Evolutionary conservation across 2,888 invertebrate species (phyloP).

Genomic region (Agrotis ipsilon): DNA sequence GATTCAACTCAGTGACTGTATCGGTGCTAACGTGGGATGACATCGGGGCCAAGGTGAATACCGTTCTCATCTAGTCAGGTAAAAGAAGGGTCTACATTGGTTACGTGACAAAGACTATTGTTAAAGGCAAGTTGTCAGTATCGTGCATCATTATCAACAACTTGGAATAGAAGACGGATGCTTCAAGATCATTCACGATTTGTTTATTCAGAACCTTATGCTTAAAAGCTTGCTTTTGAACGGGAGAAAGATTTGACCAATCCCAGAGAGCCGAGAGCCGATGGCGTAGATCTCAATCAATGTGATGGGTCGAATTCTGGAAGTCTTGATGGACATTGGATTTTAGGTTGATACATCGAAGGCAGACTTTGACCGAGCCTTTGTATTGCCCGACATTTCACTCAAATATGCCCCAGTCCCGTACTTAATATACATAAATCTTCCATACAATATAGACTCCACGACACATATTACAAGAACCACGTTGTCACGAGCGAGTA

Average conservation of each 20-base stretch:
- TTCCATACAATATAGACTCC: constrained; percentile 48
- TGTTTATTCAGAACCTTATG: no score
- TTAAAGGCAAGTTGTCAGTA: background rate
- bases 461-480: constrained; percentile 68
- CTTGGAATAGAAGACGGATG: background rate
- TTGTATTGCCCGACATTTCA: constrained; percentile 11
- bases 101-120: constrained; percentile 7
- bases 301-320: background rate
- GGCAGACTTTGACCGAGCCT: background rate
- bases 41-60: constrained; percentile 51
- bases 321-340: background rate
- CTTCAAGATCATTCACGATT: background rate
- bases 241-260: background rate
- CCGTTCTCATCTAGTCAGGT: constrained; percentile 14
- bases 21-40: constrained; percentile 27
- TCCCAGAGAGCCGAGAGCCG: background rate
- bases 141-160: background rate
- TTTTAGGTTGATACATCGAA: background rate
- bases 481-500: constrained; percentile 78
- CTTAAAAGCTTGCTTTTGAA: background rate
- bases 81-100: constrained; percentile 32
- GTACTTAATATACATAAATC: constrained; percentile 36
- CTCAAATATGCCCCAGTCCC: constrained; percentile 12
- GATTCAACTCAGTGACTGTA: constrained; percentile 28
- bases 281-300: background rate